Evolutionary conservation across 2,797 vertebrate species (phyloP), one percentile per base, ranked within the genome.

Genomic region (Gambusia yucatana): DNA sequence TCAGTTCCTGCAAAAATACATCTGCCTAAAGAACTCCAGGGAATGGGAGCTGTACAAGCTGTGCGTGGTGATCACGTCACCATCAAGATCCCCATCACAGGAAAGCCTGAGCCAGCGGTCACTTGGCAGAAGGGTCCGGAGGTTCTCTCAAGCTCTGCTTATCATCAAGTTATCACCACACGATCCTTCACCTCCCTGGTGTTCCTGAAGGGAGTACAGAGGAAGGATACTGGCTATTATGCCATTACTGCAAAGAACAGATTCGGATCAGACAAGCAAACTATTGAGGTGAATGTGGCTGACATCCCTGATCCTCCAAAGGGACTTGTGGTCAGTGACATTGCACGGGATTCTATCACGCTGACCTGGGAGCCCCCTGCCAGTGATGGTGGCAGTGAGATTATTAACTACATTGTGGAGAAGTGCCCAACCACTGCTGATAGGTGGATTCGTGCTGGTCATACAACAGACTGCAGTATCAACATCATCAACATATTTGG

Each of bases 91-190:
- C 98, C 98, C 61, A 98, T 99, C 92, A 97, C 97, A 77, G 98
- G 98, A 90, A 99, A 98, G 87, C 98, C 98, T n/a, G 96, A 98
- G 84, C 98, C 98, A 1, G 96, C 97, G 80, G 94, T 99, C 89
- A 98, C 96, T 77, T 99, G 98, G 98, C 98, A 99, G 93, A 99
- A 99, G 94, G 98, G 98, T 89, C 97, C 99, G 94, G 98, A 99
- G 91, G 97, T 99, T 82, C 97, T 99, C 0, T 97, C 98, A 84
- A 99, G 97, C 86, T 98, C 98, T 83, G 93, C 96, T 67, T 96
- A 98, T 84, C 96, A 98, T 91, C 98, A 99, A 96, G 97, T 99
- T 76, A 99, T 99, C 90, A 97, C 97, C 79, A 99, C 98, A 6
- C 96, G 98, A 86, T 99, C 98, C 71, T 99, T 99, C 90, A 99